phyloP scores from a whole-genome alignment of 1,140 invertebrate genomes.

The Coptotermes formosanus region DNA sequence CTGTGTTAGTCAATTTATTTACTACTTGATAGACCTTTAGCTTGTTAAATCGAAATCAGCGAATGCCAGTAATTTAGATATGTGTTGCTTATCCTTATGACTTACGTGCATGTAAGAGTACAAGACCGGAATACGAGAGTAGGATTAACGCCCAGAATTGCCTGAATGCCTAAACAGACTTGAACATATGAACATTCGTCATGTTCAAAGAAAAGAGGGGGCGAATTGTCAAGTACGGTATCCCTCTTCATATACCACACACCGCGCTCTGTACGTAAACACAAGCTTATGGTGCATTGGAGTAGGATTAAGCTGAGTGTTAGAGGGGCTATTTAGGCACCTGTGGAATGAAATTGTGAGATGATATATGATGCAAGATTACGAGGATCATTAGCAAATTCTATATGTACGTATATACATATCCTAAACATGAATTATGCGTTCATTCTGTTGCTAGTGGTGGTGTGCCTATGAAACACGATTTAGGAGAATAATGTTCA shows the following conservation, averaged over 20 bases:
- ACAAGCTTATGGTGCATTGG: background rate
- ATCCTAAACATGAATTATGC: slow-evolving; percentile 3
- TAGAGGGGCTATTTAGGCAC: background rate
- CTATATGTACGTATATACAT: slow-evolving; percentile 9
- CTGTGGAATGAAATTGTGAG: slow-evolving; percentile 12
- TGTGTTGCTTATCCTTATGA: too few species aligned
- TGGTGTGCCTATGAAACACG: background rate
- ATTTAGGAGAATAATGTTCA: background rate
- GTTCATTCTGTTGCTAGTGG: background rate
- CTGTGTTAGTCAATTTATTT: too few species aligned
- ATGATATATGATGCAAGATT: background rate
- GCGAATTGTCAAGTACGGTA: background rate
- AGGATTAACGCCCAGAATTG: too few species aligned
- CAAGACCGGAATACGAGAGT: too few species aligned
- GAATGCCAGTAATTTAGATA: too few species aligned
- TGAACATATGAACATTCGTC: background rate
- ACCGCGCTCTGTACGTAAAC: too few species aligned
- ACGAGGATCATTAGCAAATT: background rate
- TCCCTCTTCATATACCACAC: background rate
- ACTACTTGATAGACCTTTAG: too few species aligned
- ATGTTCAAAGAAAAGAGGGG: background rate
- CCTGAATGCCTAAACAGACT: background rate
- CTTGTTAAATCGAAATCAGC: too few species aligned
- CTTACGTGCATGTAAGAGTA: too few species aligned
- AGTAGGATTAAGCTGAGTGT: background rate